Base-by-base conservation (phyloP, 2,888 invertebrate genomes). In the Patella pellucida region DNA sequence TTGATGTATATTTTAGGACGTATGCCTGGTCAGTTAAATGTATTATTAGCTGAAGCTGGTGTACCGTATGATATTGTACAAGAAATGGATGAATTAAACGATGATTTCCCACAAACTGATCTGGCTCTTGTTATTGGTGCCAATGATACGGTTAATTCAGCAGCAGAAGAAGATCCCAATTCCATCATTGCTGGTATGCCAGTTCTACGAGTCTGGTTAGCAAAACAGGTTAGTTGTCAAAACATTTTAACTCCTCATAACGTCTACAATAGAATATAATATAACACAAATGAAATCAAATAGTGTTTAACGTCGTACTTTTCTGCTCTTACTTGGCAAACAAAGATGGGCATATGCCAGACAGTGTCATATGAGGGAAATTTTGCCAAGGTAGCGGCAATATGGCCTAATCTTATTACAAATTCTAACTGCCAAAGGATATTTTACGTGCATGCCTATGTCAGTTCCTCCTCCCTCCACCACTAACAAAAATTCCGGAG, bases 101-200 rank as follows among this genome's bases (percentile, higher is more conserved):
- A 95, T 12, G 96, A 96, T 85, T 96, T 97, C 92, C 92, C 93
- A 0, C 94, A 95, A 52, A 96, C 96, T 14, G 96, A 97, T 89
- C 92, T 96, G 31, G 95, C 95, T 1, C 92, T 97, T 72, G 96
- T 96, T 31, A 96, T 96, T 89, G 94, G 96, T 79, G 96, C 96
- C 19, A 97, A 97, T 87, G 97, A 97, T 90, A 97, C 96, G 0
- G 96, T 96, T 16, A 97, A 97, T 92, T 95, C 95, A 79, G 96
- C 96, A 0, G 96, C 97, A 31, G 95, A 96, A 90, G 95, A 96
- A 86, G 96, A 97, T 89, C 96, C 96, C 27, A 95, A 96, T 90
- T 96, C 96, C 2, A 95, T 96, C 71, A 97, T 97, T 85, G 96
- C 96, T 50, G 96, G 96, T 78, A 97, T 97, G 97, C 96, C 96